Evolutionary conservation across 2,113 vertebrate species (phyloP).

Genomic region (Tiliqua scincoides): DNA sequence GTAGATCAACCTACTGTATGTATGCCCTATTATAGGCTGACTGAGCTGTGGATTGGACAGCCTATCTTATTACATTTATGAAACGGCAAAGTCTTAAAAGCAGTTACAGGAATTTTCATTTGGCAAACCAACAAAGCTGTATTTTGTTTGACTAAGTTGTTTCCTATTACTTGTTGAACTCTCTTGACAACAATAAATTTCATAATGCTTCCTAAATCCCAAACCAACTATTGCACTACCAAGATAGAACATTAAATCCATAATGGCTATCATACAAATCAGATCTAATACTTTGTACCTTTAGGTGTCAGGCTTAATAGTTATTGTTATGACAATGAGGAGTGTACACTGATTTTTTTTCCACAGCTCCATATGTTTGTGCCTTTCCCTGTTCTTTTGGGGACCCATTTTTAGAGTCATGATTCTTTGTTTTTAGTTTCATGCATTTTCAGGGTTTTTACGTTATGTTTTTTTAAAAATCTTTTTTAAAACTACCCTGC

Average conservation of each 20-base stretch:
- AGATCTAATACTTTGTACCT: conserved; percentile 46
- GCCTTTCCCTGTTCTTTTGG: too few species aligned
- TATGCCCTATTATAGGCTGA: background rate
- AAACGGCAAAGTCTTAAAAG: conserved; percentile 38
- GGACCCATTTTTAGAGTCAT: too few species aligned
- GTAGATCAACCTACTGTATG: background rate
- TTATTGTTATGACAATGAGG: conserved; percentile 16
- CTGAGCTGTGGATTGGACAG: conserved; percentile 1
- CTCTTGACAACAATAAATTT: conserved; percentile 60
- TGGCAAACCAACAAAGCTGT: conserved; percentile 32
- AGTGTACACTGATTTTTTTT: too few species aligned
- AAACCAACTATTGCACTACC: conserved; percentile 48
- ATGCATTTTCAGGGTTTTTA: too few species aligned
- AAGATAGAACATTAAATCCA: conserved; percentile 60
- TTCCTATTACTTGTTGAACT: conserved; percentile 62
- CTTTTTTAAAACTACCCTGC: too few species aligned
- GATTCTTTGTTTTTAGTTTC: too few species aligned
- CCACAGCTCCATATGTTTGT: too few species aligned
- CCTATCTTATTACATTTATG: conserved; percentile 2
- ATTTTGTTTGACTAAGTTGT: conserved; percentile 64
- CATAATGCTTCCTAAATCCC: conserved; percentile 58
- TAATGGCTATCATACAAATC: conserved; percentile 56
- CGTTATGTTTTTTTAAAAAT: too few species aligned
- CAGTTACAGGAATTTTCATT: conserved; percentile 60
- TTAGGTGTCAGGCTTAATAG: conserved; percentile 39